A percentile compares a stretch with the other conserved stretches of the same genome.
Conservation (phyloP, 2,888 invertebrate genomes). For the Heliconius sara region DNA sequence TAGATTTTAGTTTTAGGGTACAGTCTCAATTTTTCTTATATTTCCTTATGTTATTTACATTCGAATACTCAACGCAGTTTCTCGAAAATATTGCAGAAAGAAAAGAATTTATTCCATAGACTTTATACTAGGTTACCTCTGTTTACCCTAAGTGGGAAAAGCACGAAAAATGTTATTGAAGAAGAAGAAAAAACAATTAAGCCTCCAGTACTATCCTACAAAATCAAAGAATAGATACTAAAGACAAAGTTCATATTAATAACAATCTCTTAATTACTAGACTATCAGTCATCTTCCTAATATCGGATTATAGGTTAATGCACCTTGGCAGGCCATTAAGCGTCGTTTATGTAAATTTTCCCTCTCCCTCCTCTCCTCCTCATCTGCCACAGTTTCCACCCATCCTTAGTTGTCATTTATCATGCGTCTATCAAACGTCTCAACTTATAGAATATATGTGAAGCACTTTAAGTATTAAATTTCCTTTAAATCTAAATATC, state of each 20-base stretch:
- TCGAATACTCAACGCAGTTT: no score
- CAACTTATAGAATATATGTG: slow-evolving; percentile 2
- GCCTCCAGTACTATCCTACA: neutral
- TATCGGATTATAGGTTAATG: slow-evolving; percentile 58
- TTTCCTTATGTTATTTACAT: no score
- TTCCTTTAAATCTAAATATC: neutral
- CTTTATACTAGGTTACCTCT: no score
- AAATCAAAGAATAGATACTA: neutral
- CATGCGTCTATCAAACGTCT: slow-evolving; percentile 58
- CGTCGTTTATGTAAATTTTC: slow-evolving; percentile 67
- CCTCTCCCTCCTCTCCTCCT: slow-evolving; percentile 16
- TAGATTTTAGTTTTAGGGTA: no score
- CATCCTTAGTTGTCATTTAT: slow-evolving; percentile 48
- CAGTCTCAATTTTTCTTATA: no score
- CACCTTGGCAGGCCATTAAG: slow-evolving; percentile 58
- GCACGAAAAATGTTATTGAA: no score
- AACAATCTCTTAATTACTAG: slow-evolving; percentile 44
- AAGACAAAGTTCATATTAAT: slow-evolving; percentile 1
- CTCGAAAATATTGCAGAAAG: no score
- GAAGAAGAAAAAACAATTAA: no score
- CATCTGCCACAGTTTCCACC: slow-evolving; percentile 14
- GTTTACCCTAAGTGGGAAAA: no score
- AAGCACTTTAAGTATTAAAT: slow-evolving; percentile 37
- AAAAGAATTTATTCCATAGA: no score
- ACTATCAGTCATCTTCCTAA: slow-evolving; percentile 48